Evolutionary conservation across 2,888 invertebrate species (phyloP).

Genomic region (Crioceris asparagi): DNA sequence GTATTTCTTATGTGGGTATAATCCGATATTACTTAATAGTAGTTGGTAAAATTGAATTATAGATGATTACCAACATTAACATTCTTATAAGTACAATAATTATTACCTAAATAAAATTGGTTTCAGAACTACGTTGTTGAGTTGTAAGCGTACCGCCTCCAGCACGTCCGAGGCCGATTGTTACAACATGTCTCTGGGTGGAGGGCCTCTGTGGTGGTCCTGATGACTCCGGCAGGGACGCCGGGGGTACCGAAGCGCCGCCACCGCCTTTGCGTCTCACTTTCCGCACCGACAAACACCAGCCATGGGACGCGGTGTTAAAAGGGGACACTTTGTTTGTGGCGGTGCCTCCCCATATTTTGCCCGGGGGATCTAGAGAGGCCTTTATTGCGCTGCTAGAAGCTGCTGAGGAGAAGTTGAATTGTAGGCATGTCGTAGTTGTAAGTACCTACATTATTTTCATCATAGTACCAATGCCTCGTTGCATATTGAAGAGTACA

Average conservation of each 20-base stretch:
- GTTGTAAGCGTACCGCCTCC: conserved; percentile 54
- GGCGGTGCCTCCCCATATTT: conserved; percentile 74
- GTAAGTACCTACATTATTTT: conserved; percentile 40
- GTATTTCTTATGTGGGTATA: no score
- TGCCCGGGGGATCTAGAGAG: conserved; percentile 89
- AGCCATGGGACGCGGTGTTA: conserved; percentile 37
- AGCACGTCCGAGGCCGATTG: conserved; percentile 63
- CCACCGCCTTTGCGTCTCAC: conserved; percentile 34
- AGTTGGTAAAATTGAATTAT: no score
- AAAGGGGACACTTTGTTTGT: conserved; percentile 69
- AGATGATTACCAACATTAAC: no score
- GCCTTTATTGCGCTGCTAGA: conserved; percentile 89
- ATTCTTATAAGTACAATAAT: no score
- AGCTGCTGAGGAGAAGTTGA: conserved; percentile 88
- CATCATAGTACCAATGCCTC: no score
- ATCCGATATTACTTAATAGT: no score
- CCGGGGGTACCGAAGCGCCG: conserved; percentile 46
- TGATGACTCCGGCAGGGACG: conserved; percentile 95
- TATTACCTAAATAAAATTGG: no score
- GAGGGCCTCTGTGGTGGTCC: conserved; percentile 99
- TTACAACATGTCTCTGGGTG: conserved; percentile 84
- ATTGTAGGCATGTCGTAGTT: conserved; percentile 67
- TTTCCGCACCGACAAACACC: conserved; percentile 35
- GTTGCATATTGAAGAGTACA: no score
- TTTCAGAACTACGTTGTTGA: conserved; percentile 22